These are phyloP conservation scores for Scaptomyza hsui DNA, from an alignment of 1,140 invertebrate species.

Conservation along the genomic window DNA sequence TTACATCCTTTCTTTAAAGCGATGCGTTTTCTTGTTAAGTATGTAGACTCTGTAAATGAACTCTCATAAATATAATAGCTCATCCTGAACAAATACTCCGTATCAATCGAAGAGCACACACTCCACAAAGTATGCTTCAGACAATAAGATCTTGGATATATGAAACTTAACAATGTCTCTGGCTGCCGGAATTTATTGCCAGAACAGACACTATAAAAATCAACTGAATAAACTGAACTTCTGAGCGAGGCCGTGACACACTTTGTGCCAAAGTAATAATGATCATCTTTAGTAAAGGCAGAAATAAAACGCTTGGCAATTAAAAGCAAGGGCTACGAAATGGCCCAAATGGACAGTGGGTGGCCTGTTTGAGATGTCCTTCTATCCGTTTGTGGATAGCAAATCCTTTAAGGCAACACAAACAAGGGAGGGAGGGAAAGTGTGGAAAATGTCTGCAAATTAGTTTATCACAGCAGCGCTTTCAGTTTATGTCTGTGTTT, in stretches of 20 bases:
- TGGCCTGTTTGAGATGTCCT: neutral
- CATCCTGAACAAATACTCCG: no score
- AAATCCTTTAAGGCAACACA: constrained; percentile 5
- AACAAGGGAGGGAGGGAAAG: neutral
- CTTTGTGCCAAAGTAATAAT: constrained; percentile 34
- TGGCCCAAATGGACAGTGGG: constrained; percentile 14
- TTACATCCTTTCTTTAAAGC: no score
- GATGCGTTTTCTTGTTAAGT: no score
- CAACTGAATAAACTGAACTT: constrained; percentile 8
- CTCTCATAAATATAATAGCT: no score
- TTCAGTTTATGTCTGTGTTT: constrained; percentile 33
- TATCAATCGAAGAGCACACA: no score
- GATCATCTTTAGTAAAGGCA: constrained; percentile 16
- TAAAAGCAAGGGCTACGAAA: constrained; percentile 29
- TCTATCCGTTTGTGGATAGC: neutral
- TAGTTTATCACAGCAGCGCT: constrained; percentile 44
- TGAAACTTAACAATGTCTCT: no score
- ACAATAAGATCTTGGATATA: no score
- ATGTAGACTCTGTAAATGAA: no score
- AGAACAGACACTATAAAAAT: neutral
- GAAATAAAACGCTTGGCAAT: constrained; percentile 35
- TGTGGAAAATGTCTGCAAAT: constrained; percentile 26
- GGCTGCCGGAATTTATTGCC: no score
- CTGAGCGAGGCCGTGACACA: constrained; percentile 13
- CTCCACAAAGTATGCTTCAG: no score